A percentile compares a stretch with the other conserved stretches of the same genome.
These are phyloP conservation scores for Phoeniculus purpureus DNA, from an alignment of 2,797 vertebrate genomes.

Conservation along the genomic window DNA sequence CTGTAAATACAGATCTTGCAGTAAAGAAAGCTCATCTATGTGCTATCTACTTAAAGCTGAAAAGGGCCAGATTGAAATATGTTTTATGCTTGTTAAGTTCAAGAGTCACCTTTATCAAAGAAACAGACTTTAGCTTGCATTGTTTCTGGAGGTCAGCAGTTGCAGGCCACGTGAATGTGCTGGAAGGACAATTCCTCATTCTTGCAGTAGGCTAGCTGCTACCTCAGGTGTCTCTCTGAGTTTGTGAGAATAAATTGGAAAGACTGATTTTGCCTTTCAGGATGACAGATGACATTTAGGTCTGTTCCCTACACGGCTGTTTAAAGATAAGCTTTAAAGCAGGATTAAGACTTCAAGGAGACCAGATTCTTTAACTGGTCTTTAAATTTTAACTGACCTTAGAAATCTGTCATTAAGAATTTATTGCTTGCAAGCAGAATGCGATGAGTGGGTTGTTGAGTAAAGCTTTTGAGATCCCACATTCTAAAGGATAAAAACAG, in stretches of 20 bases:
- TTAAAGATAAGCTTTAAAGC: conserved; percentile 21
- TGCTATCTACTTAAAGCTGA: neutral
- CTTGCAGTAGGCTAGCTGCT: neutral
- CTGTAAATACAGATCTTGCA: neutral
- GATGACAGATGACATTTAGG: neutral
- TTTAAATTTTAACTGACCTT: conserved; percentile 24
- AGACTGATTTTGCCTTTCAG: neutral
- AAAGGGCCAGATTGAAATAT: neutral
- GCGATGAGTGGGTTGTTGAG: neutral
- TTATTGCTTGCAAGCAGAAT: neutral
- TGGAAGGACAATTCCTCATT: neutral
- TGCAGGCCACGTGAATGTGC: neutral
- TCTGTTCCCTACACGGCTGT: neutral
- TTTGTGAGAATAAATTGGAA: neutral
- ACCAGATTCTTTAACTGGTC: neutral
- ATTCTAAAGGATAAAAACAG: neutral
- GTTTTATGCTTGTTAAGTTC: neutral
- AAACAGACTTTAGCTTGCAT: neutral
- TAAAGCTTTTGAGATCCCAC: neutral
- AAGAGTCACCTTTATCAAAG: neutral
- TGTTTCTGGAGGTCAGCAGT: neutral
- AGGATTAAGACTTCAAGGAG: neutral
- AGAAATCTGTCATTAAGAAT: neutral
- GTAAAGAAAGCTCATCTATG: neutral
- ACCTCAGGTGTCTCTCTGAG: neutral